Conservation (phyloP, 2,113 vertebrate species). For the Orthonyx spaldingii region DNA sequence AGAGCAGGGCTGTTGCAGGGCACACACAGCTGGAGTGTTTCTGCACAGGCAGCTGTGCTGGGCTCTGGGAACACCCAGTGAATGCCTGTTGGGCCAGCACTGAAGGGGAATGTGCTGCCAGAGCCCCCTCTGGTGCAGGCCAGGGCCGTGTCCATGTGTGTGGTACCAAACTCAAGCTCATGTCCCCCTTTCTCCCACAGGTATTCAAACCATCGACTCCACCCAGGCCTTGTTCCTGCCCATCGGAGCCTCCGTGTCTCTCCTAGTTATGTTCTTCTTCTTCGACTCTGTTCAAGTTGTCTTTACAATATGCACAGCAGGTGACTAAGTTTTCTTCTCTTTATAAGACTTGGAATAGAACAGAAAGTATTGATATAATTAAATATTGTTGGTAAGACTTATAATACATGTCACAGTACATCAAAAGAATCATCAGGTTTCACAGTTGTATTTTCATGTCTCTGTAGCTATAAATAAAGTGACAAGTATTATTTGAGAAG, state of each 20-base stretch:
- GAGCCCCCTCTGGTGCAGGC: not conserved
- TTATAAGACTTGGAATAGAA: not conserved
- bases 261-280: slow-evolving; percentile 99
- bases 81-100: not conserved
- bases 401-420: not conserved
- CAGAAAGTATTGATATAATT: not conserved
- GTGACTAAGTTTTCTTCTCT: slow-evolving; percentile 66
- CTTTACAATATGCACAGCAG: slow-evolving; percentile 99
- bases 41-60: not conserved
- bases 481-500: not conserved
- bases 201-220: slow-evolving; percentile 99
- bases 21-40: not conserved
- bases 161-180: not conserved
- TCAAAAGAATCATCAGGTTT: not conserved
- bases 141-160: not conserved
- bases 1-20: not conserved
- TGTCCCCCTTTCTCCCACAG: slow-evolving; percentile 65
- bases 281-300: slow-evolving; percentile 99
- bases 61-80: rapidly evolving
- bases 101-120: not conserved
- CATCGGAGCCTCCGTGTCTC: slow-evolving; percentile 95
- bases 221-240: slow-evolving; percentile 97
- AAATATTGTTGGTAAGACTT: not conserved
- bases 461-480: not conserved
- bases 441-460: not conserved